Conservation (phyloP, 2,113 vertebrate species). For the Progne subis region DNA sequence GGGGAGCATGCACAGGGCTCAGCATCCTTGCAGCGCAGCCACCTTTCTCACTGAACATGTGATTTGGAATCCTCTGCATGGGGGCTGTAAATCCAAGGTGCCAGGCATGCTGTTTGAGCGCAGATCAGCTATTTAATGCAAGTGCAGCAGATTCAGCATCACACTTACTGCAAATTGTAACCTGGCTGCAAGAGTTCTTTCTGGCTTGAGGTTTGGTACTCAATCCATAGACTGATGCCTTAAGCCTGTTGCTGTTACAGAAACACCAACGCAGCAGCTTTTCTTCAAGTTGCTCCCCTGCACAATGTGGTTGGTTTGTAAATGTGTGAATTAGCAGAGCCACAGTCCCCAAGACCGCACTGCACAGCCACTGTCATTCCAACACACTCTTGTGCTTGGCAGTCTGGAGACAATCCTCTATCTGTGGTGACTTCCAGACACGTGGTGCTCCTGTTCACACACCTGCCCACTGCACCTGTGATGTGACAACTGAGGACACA, state of each 20-base stretch:
- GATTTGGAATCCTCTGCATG: neutral
- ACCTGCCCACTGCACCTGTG: neutral
- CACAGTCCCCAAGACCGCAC: neutral
- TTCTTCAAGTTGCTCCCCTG: neutral
- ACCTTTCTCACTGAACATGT: accelerated
- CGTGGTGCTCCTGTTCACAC: neutral
- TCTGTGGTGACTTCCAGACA: neutral
- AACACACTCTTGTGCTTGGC: neutral
- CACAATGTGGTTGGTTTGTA: neutral
- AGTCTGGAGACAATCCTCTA: neutral
- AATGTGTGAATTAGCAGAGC: neutral
- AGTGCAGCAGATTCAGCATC: neutral
- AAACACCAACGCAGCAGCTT: neutral
- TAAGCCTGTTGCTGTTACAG: neutral
- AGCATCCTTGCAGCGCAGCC: neutral
- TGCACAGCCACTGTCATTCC: neutral
- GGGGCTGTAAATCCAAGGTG: neutral
- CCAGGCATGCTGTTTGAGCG: neutral
- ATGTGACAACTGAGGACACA: neutral
- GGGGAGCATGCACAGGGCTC: neutral
- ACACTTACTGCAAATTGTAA: neutral
- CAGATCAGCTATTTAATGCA: neutral
- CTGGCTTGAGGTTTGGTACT: neutral
- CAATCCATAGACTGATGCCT: neutral
- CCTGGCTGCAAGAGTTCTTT: neutral